Evolutionary conservation across 2,888 invertebrate species (phyloP).

Genomic region (Phasia obesa): DNA sequence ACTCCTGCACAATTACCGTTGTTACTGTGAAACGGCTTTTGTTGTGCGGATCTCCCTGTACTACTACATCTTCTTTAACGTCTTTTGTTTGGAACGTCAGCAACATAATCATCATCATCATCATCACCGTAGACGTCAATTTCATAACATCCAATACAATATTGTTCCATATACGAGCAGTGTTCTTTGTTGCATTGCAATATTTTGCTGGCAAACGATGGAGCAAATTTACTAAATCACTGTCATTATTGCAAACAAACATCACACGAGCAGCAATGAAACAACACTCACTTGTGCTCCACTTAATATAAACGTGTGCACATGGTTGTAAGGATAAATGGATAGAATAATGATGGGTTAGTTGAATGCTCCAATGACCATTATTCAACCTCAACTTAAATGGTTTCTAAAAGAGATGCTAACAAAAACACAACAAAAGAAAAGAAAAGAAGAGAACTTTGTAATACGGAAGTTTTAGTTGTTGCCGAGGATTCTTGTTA

Average conservation of each 20-base stretch:
- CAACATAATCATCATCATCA: conserved; percentile 18
- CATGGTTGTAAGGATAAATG: conserved; percentile 11
- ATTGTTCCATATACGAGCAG: not conserved
- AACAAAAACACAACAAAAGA: conserved; percentile 20
- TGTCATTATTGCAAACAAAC: conserved; percentile 36
- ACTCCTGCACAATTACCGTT: conserved; percentile 65
- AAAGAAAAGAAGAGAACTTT: not conserved
- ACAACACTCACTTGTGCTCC: conserved; percentile 24
- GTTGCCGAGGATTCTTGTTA: conserved; percentile 54
- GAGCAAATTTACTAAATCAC: conserved; percentile 35
- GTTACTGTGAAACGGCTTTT: not conserved
- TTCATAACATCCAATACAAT: conserved; percentile 37
- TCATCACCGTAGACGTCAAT: conserved; percentile 15
- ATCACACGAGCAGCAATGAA: not conserved
- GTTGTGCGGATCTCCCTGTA: conserved; percentile 14
- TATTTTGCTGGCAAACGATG: conserved; percentile 18
- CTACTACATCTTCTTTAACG: conserved; percentile 29
- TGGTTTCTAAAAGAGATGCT: conserved; percentile 40
- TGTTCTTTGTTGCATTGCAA: not conserved
- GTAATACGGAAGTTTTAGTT: conserved; percentile 53
- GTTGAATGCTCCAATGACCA: conserved; percentile 25
- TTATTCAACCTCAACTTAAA: conserved; percentile 66
- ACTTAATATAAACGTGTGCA: conserved; percentile 36
- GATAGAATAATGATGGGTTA: conserved; percentile 24
- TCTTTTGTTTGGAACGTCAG: conserved; percentile 11